These are phyloP conservation scores for Dicentrarchus labrax DNA, from an alignment of 2,113 vertebrate species.

Conservation along the genomic window DNA sequence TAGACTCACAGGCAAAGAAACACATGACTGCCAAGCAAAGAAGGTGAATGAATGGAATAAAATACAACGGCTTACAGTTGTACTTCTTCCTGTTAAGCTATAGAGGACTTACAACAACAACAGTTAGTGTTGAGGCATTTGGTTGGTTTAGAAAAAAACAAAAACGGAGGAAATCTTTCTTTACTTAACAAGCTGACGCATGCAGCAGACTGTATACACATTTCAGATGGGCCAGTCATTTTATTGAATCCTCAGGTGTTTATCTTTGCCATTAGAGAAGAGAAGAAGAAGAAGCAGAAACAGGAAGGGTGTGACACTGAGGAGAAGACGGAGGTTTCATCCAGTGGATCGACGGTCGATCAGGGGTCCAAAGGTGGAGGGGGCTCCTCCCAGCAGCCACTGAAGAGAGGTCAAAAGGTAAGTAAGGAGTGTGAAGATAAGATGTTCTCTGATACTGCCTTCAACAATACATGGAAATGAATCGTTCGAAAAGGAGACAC, in stretches of 20 bases:
- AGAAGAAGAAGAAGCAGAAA: constrained; percentile 92
- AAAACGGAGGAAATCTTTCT: too few species aligned
- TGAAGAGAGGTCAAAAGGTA: constrained; percentile 96
- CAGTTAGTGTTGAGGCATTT: not conserved
- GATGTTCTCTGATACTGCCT: not conserved
- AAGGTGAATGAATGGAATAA: constrained; percentile 84
- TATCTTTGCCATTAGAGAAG: constrained; percentile 84
- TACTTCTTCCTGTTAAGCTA: not conserved
- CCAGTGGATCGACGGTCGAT: constrained; percentile 34
- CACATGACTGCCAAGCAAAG: constrained; percentile 95
- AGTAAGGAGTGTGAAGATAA: not conserved
- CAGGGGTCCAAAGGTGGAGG: constrained; percentile 75
- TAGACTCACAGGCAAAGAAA: constrained; percentile 86
- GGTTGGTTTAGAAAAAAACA: not conserved
- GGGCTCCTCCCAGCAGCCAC: constrained; percentile 79
- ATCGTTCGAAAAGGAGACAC: not conserved
- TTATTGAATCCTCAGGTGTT: not conserved
- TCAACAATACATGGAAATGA: not conserved
- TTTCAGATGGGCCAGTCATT: too few species aligned
- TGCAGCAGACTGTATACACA: not conserved
- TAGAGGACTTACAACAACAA: not conserved
- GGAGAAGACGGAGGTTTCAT: constrained; percentile 65
- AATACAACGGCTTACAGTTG: not conserved
- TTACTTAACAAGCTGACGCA: too few species aligned
- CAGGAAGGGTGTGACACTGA: constrained; percentile 69